A percentile compares a stretch with the other conserved stretches of the same genome.
phyloP scores from a whole-genome alignment of 2,113 vertebrate species.

The Alexandromys fortis region DNA sequence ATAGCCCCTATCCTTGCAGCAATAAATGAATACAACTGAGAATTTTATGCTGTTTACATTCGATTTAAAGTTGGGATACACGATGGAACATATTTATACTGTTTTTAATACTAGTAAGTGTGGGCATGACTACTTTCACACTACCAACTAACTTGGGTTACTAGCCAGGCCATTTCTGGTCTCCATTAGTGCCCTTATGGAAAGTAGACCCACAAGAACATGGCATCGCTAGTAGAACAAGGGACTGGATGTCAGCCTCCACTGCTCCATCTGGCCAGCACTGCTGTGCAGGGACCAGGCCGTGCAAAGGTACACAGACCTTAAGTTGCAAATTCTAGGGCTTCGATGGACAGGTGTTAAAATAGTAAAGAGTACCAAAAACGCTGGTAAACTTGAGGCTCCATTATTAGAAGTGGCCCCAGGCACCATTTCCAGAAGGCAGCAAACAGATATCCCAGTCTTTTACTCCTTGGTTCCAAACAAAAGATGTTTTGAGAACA shows the following conservation, averaged over 20 bases:
- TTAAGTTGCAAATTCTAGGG: neutral
- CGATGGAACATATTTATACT: neutral
- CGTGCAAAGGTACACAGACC: neutral
- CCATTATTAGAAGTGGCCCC: neutral
- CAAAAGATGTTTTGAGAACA: neutral
- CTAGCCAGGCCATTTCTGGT: neutral
- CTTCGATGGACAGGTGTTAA: neutral
- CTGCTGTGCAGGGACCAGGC: neutral
- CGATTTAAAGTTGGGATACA: neutral
- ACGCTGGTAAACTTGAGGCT: neutral
- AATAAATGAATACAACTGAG: constrained; percentile 11
- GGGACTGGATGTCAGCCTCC: neutral
- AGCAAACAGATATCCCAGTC: neutral
- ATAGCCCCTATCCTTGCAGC: neutral
- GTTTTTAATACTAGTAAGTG: constrained; percentile 48
- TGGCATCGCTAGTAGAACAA: neutral
- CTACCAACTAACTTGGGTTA: neutral
- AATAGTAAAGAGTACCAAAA: neutral
- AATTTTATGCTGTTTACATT: constrained; percentile 19
- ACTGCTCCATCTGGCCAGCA: neutral
- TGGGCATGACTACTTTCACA: neutral
- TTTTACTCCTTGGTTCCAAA: neutral
- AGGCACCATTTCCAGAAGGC: neutral
- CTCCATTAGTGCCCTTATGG: constrained; percentile 9
- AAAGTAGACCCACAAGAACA: constrained; percentile 12